phyloP scores from a whole-genome alignment of 1,140 invertebrate species.

The Pissodes strobi region DNA sequence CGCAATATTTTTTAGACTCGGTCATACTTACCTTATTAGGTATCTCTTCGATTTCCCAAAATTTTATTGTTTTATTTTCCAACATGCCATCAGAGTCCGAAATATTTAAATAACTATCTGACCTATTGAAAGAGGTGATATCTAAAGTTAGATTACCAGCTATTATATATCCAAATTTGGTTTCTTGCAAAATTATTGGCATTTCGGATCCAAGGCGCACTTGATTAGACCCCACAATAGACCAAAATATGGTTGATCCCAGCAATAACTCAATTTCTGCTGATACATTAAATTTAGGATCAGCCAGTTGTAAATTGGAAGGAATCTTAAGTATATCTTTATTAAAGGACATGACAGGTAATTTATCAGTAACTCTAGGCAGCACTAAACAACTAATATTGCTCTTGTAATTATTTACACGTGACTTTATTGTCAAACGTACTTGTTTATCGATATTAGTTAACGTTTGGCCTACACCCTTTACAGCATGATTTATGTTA shows the following conservation, averaged over 20 bases:
- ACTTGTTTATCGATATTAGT: no score
- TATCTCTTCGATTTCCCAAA: background rate
- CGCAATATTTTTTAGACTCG: constrained; percentile 7
- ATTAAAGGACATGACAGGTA: constrained; percentile 1
- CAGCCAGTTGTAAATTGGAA: background rate
- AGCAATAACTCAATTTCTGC: no score
- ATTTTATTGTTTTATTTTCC: constrained; percentile 5
- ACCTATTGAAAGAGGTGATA: constrained; percentile 1
- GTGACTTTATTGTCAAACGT: background rate
- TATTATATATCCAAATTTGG: constrained; percentile 7
- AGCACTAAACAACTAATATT: background rate
- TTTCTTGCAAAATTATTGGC: background rate
- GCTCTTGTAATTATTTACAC: background rate
- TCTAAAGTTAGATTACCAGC: background rate
- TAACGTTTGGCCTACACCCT: no score
- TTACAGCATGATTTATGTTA: no score
- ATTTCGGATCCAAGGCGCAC: background rate
- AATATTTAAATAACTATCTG: no score
- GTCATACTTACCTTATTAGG: background rate
- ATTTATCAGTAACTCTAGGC: background rate
- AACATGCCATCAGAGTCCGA: background rate
- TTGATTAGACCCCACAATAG: no score
- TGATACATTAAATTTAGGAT: constrained; percentile 6
- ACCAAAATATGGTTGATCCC: no score
- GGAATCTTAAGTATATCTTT: background rate